Percentiles rank a stretch among this genome's conserved stretches.
These are phyloP conservation scores for Oryzias javanicus DNA, from an alignment of 2,113 vertebrate species.

Conservation along the genomic window DNA sequence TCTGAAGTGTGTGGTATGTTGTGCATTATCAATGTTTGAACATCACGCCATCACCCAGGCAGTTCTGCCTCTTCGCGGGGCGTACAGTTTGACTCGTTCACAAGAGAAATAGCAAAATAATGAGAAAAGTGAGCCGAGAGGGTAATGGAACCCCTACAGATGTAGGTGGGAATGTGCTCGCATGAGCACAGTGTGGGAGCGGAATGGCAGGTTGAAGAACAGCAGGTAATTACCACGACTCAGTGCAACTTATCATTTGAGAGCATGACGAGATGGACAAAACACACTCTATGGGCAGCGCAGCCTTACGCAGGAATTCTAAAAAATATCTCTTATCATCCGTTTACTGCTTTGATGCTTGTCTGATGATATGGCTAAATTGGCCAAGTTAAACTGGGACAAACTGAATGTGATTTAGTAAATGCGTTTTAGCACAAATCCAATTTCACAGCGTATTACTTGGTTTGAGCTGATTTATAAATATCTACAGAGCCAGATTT, in stretches of 20 bases:
- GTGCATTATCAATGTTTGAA: conserved; percentile 20
- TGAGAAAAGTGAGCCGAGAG: conserved; percentile 20
- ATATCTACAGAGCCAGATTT: conserved; percentile 1
- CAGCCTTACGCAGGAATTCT: conserved; percentile 17
- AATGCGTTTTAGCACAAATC: conserved; percentile 23
- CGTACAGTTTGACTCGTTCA: conserved; percentile 2
- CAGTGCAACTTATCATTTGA: conserved; percentile 23
- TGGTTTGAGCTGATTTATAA: conserved; percentile 31
- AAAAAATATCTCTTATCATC: conserved; percentile 1
- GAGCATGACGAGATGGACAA: conserved; percentile 6
- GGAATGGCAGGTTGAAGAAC: conserved; percentile 58
- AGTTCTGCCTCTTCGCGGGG: conserved; percentile 14
- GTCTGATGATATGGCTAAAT: conserved; percentile 10
- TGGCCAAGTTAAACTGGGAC: conserved; percentile 41
- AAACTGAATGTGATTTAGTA: conserved; percentile 48
- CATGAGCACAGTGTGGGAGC: conserved; percentile 42
- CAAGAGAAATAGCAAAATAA: conserved; percentile 25
- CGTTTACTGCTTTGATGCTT: conserved; percentile 9
- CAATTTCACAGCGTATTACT: conserved; percentile 48
- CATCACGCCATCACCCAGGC: conserved; percentile 10
- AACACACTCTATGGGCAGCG: background rate
- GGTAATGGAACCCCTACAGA: conserved; percentile 29
- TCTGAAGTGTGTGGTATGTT: conserved; percentile 33
- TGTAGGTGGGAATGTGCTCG: conserved; percentile 23
- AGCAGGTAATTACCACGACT: conserved; percentile 54